Evolutionary conservation across 2,888 invertebrate genomes (phyloP), one percentile per base, ranked within the genome.

Genomic region (Nephrocerus scutellatus): DNA sequence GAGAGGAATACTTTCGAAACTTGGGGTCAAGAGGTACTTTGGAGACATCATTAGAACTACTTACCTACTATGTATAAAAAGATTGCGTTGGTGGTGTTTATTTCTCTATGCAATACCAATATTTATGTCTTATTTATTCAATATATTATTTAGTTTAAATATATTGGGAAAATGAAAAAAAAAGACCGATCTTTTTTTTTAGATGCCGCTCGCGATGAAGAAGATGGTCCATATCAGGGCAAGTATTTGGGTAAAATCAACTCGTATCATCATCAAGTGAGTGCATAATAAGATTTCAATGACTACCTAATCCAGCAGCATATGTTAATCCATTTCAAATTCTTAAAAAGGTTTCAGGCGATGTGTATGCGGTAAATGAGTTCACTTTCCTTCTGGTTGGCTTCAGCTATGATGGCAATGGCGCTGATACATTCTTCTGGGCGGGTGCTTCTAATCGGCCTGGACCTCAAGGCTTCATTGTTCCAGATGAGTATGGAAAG

Each of bases 371-470:
- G 1, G 86, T 91, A 3, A 85, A 92, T 60, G 84, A 87, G 55
- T 84, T 76, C 63, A 90, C 88, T 0, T 70, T 92, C 35, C 70
- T 90, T 8, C 63, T 92, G 43, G 80, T 80, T 14, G 78, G 80
- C 47, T 91, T 92, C 60, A 87, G 80, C 62, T 92, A 92, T 53
- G 91, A 92, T 62, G 92, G 91, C 25, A 84, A 85, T 29, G 91
- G 90, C 1, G 84, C 83, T 8, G 92, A 92, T 60, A 85, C 91
- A 3, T 92, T 88, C 69, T 92, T 92, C 68, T 92, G 90, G 90
- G 84, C 89, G 0, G 92, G 92, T n/a, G 81, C 86, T 21, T 74
- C 84, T 0, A 85, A 83, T 55, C 72, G 89, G 14, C 89, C 91
- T 0, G 89, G 90, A 1, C 88, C 88, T 0, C 85, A 90, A 63